phyloP scores from a whole-genome alignment of 1,140 invertebrate species.

The Apis cerana region DNA sequence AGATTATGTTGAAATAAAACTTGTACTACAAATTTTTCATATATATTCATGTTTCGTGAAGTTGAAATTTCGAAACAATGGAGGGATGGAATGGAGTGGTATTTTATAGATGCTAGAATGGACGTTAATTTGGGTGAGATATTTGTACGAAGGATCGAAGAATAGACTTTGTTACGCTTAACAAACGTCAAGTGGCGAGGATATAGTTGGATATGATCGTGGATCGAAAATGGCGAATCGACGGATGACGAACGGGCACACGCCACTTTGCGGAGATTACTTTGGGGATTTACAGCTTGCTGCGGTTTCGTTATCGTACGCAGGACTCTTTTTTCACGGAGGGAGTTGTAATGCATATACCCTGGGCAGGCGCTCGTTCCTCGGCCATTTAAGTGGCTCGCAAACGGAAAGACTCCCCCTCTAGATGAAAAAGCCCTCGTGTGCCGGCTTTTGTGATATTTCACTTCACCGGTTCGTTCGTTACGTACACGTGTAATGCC shows the following conservation, averaged over 20 bases:
- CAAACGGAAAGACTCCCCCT: constrained; percentile 52
- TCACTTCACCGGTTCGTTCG: constrained; percentile 46
- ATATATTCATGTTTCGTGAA: too few relatives aligned
- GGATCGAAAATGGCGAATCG: background rate
- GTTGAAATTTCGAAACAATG: too few relatives aligned
- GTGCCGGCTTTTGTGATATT: constrained; percentile 51
- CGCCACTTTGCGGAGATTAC: constrained; percentile 29
- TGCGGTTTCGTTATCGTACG: constrained; percentile 57
- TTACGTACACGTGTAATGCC: constrained; percentile 42
- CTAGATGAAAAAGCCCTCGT: constrained; percentile 40
- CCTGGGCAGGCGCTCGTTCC: constrained; percentile 13
- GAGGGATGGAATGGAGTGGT: too few relatives aligned
- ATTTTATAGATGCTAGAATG: too few relatives aligned
- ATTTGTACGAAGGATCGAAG: too few relatives aligned
- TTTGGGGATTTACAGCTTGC: constrained; percentile 32
- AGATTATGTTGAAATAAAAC: too few relatives aligned
- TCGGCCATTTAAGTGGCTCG: constrained; percentile 52
- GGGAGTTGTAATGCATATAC: constrained; percentile 38
- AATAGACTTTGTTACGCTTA: too few relatives aligned
- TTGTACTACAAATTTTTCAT: too few relatives aligned
- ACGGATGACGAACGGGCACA: background rate
- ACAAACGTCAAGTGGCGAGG: background rate
- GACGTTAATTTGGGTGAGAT: too few relatives aligned
- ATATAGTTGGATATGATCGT: background rate
- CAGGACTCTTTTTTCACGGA: constrained; percentile 29